Conservation (phyloP, 2,888 invertebrate species). For the Crematogaster levior region DNA sequence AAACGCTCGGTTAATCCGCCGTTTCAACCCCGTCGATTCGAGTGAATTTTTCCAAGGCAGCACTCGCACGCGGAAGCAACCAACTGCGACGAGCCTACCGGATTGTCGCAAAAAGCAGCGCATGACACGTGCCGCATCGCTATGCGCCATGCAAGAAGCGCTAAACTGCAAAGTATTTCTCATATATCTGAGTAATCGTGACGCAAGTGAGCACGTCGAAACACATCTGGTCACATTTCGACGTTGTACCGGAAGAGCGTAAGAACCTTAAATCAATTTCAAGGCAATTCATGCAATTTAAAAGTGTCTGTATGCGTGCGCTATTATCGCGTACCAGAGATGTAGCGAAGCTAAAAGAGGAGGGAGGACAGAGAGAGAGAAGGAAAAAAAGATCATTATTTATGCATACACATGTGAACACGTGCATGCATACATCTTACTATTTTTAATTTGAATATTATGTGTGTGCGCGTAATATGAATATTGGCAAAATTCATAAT, state of each 20-base stretch:
- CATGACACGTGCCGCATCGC: slow-evolving; percentile 42
- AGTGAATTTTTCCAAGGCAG: slow-evolving; percentile 2
- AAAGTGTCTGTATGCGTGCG: neutral
- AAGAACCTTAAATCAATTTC: slow-evolving; percentile 33
- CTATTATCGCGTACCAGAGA: slow-evolving; percentile 21
- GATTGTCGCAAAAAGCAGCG: slow-evolving; percentile 37
- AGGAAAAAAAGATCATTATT: neutral
- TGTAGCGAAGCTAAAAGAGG: neutral
- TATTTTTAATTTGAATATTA: neutral
- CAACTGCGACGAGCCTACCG: slow-evolving; percentile 5
- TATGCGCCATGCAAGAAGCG: slow-evolving; percentile 34
- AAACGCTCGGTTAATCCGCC: neutral
- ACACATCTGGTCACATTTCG: slow-evolving; percentile 42
- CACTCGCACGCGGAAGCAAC: slow-evolving; percentile 33
- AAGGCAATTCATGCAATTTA: slow-evolving; percentile 21
- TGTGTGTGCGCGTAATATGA: neutral
- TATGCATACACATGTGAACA: neutral
- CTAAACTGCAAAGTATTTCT: slow-evolving; percentile 25
- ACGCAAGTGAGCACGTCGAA: slow-evolving; percentile 17
- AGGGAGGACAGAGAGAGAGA: neutral
- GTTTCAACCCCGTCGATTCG: neutral
- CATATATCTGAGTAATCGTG: slow-evolving; percentile 25
- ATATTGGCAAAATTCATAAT: neutral
- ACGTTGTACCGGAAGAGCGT: slow-evolving; percentile 52
- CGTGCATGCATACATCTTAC: neutral